Conservation (phyloP, 2,888 invertebrate genomes). For the Xylota sylvarum region DNA sequence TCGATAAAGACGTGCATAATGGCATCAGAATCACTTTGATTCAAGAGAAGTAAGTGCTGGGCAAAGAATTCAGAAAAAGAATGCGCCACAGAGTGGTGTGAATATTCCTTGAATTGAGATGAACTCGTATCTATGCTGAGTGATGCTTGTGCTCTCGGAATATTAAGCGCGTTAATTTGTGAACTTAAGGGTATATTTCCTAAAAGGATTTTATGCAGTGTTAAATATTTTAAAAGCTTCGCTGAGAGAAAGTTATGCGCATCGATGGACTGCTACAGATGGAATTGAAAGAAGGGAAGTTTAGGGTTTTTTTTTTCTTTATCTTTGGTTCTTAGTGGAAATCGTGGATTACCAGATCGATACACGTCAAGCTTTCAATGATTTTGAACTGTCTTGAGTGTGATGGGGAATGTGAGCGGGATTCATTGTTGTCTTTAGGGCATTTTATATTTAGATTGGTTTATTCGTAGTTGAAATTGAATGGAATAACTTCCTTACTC, state of each 20-base stretch:
- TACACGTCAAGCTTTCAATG: too few relatives aligned
- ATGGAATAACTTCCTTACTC: too few relatives aligned
- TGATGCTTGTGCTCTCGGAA: conserved; percentile 50
- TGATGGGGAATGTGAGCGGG: too few relatives aligned
- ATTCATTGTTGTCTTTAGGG: too few relatives aligned
- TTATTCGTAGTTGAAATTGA: too few relatives aligned
- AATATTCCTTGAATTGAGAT: conserved; percentile 41
- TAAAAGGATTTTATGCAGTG: conserved; percentile 38
- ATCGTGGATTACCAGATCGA: too few relatives aligned
- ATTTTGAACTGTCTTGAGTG: too few relatives aligned
- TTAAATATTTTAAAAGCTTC: conserved; percentile 26
- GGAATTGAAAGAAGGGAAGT: not conserved
- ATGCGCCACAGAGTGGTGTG: conserved; percentile 9
- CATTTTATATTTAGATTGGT: too few relatives aligned
- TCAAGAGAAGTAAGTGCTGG: conserved; percentile 50
- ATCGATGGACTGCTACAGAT: not conserved
- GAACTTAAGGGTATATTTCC: conserved; percentile 35
- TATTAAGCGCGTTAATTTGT: conserved; percentile 67
- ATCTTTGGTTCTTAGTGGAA: too few relatives aligned
- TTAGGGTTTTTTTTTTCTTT: too few relatives aligned
- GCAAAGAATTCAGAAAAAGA: conserved; percentile 9
- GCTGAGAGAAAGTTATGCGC: not conserved
- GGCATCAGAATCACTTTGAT: conserved; percentile 70
- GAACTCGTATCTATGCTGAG: conserved; percentile 22
- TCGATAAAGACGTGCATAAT: conserved; percentile 74